Evolutionary conservation across 1,140 invertebrate genomes (phyloP).

Genomic region (Pararge aegeria): DNA sequence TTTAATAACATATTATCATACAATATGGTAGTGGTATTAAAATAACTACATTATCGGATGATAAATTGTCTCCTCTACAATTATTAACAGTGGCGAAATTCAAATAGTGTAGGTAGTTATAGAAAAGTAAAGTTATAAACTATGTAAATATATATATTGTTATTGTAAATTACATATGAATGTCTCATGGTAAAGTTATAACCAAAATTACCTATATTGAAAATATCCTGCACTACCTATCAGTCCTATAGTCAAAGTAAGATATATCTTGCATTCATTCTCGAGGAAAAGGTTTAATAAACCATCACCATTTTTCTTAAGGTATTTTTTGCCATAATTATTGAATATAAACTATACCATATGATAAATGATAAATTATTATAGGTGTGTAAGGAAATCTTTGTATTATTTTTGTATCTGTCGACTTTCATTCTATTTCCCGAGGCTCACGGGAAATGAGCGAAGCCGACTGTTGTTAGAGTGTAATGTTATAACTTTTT

Average conservation of each 20-base stretch:
- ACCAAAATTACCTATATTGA: not conserved
- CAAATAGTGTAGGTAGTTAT: slow-evolving; percentile 5
- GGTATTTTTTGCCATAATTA: not conserved
- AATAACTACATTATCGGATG: not conserved
- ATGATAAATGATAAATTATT: slow-evolving; percentile 19
- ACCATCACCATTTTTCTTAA: too few species aligned
- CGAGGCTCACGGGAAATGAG: slow-evolving; percentile 52
- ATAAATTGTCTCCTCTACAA: too few species aligned
- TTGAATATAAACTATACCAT: slow-evolving; percentile 20
- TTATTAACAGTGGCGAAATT: not conserved
- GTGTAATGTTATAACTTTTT: slow-evolving; percentile 37
- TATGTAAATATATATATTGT: slow-evolving; percentile 7
- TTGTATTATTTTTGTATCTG: slow-evolving; percentile 67
- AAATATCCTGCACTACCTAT: not conserved
- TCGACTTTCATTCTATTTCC: slow-evolving; percentile 34
- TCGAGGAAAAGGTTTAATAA: slow-evolving; percentile 3
- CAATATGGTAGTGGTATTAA: too few species aligned
- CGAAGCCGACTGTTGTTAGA: slow-evolving; percentile 40
- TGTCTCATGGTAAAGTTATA: slow-evolving; percentile 1
- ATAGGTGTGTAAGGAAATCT: slow-evolving; percentile 33
- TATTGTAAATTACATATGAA: slow-evolving; percentile 8
- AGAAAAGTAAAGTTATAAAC: not conserved
- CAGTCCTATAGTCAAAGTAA: not conserved
- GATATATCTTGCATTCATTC: slow-evolving; percentile 5
- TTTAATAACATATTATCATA: not conserved